Percentiles rank a stretch among this genome's conserved stretches.
Evolutionary conservation across 2,113 vertebrate genomes (phyloP).

Genomic region (human): GRCh38 chr2:231081001-231081500

Average conservation of each 20-base stretch:
- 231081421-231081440: not conserved
- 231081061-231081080: too few species aligned
- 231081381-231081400: not conserved
- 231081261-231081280: not conserved
- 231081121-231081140: too few species aligned
- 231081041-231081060: too few species aligned
- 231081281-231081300: not conserved
- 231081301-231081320: not conserved
- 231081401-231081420: conserved; percentile 5
- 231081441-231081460: not conserved
- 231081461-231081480: not conserved
- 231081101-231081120: too few species aligned
- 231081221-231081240: not conserved
- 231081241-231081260: not conserved
- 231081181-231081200: not conserved
- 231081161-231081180: not conserved
- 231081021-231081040: too few species aligned
- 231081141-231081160: too few species aligned
- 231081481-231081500: not conserved
- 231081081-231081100: too few species aligned
- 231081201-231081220: not conserved
- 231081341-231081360: not conserved
- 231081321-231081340: not conserved
- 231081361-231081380: not conserved
- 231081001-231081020: too few species aligned